Evolutionary conservation across 2,797 vertebrate species (phyloP).

Genomic region (Gobio occitaniae): DNA sequence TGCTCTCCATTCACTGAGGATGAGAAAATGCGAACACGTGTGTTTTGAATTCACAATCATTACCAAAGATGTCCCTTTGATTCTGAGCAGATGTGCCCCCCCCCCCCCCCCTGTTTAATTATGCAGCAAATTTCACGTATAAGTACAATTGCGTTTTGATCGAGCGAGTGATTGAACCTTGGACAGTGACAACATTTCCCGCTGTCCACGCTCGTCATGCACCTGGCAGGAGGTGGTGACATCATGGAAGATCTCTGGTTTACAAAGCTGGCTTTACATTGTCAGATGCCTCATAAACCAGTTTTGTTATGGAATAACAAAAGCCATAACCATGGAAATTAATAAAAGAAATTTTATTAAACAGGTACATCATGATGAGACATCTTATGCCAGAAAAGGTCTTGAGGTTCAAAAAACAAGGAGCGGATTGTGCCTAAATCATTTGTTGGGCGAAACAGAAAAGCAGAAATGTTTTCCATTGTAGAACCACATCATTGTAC

Average conservation of each 20-base stretch:
- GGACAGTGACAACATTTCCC: conserved; percentile 45
- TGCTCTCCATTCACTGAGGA: conserved; percentile 12
- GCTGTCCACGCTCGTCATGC: conserved; percentile 53
- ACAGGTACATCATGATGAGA: conserved; percentile 66
- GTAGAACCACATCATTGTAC: conserved; percentile 62
- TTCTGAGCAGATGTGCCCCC: background rate
- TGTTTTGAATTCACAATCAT: conserved; percentile 37
- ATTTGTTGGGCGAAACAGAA: conserved; percentile 33
- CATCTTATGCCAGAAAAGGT: conserved; percentile 66
- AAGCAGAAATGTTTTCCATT: conserved; percentile 73
- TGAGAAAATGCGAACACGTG: conserved; percentile 36
- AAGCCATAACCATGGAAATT: conserved; percentile 70
- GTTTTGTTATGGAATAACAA: conserved; percentile 75
- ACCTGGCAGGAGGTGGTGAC: conserved; percentile 71
- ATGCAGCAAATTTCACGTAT: background rate
- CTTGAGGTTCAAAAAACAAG: conserved; percentile 48
- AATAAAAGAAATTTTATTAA: conserved; percentile 63
- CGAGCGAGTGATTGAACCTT: conserved; percentile 10
- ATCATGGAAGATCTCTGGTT: conserved; percentile 76
- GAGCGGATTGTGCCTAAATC: conserved; percentile 52
- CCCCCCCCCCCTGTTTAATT: background rate
- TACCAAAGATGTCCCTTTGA: conserved; percentile 35
- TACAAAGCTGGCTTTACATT: conserved; percentile 65
- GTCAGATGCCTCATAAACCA: conserved; percentile 69
- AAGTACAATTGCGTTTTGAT: conserved; percentile 8